Evolutionary conservation across 2,888 invertebrate genomes (phyloP), one percentile per base, ranked within the genome.

Genomic region (Agrilus cyanescens): DNA sequence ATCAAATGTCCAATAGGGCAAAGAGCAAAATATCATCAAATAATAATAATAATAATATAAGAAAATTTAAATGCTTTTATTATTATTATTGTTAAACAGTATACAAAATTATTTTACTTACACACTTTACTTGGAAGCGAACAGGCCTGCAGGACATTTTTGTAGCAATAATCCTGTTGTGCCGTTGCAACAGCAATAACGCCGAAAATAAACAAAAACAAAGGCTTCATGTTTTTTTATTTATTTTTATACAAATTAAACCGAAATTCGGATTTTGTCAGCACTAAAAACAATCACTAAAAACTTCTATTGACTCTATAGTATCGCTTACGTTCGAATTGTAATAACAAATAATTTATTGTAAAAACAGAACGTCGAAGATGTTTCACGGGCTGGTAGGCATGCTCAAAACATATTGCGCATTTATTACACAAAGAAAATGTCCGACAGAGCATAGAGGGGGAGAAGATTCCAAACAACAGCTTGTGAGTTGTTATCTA

Each of bases 141-240:
- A 38, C 74, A 70, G 5, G 71, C 69, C 47, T 78, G 77, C 47
- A 74, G 74, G 38, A 65, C 63, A 18, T 74, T 68, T 25, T 69
- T 70, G 60, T 78, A 80, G 65, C 84, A 85, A 41, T 68, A 71
- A 44, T 82, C 75, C 3, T 69, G 54, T 33, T 55, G 52, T 18
- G 57, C 55, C 20, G 49, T 50, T 20, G 50, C 57, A 20, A 52
- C 69, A 6, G 67, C 66, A 44, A 72, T 70, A 33, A 60, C 25
- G 57, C 45, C 69, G 13, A 75, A 62, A 50, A 8, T 73, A 66
- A 54, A 72, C 63, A 45, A 77, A 60, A 53, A 73, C 57, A 50
- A 68, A 60, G 47, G 77, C 71, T 78, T 80, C 82, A 83, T 82
- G 66, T 66, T 67, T 25, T 10, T n/a, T n/a, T n/a, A n/a, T n/a